phyloP scores from a whole-genome alignment of 2,113 vertebrate genomes.

The Aythya baeri region DNA sequence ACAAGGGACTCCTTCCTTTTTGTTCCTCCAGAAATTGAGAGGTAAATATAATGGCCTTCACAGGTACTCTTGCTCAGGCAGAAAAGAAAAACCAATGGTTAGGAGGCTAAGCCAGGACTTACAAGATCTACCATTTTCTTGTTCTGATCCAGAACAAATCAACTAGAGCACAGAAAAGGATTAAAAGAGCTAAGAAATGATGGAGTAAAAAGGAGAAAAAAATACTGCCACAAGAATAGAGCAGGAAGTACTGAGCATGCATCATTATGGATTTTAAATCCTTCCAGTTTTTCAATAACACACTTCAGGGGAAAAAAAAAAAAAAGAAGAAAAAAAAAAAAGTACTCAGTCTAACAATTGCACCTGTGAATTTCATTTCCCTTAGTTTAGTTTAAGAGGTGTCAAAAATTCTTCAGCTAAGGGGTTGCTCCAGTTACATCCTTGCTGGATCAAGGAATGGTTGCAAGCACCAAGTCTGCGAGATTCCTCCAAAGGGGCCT shows the following conservation, averaged over 20 bases:
- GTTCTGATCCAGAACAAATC: not conserved
- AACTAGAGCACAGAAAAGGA: not conserved
- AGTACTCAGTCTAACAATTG: not conserved
- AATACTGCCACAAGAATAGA: not conserved
- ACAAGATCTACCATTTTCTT: not conserved
- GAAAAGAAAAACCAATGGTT: not conserved
- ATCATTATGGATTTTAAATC: not conserved
- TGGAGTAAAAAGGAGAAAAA: not conserved
- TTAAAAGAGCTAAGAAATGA: not conserved
- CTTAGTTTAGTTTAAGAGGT: not conserved
- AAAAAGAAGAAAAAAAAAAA: not conserved
- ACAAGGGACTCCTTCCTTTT: not conserved
- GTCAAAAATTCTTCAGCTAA: not conserved
- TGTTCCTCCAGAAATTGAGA: not conserved
- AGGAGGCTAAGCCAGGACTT: not conserved
- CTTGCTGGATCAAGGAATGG: not conserved
- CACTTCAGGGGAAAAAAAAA: not conserved
- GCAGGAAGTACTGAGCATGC: not conserved
- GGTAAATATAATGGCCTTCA: accelerated
- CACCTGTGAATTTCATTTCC: not conserved
- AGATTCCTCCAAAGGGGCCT: not conserved
- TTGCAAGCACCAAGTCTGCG: not conserved
- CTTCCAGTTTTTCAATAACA: not conserved
- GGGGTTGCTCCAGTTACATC: not conserved
- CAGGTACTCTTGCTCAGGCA: not conserved